Evolutionary conservation across 2,113 vertebrate genomes (phyloP).

Genomic region (Cettia cetti): DNA sequence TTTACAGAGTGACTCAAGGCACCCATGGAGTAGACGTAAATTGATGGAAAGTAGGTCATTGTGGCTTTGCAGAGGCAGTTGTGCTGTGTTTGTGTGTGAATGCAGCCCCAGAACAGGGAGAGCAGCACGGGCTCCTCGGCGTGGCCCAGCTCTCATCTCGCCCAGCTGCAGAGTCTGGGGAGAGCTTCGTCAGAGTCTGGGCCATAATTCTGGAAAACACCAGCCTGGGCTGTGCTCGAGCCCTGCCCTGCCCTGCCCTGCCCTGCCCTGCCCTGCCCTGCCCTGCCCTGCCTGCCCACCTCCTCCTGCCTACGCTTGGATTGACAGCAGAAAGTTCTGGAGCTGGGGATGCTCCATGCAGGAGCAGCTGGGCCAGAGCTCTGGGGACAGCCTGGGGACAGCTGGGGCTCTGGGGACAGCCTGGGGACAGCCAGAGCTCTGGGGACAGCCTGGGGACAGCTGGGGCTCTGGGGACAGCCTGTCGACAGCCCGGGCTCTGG

Average conservation of each 20-base stretch:
- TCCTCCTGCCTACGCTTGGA: rapidly evolving
- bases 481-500: no score
- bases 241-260: no score
- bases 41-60: slow-evolving; percentile 55
- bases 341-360: not conserved
- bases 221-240: not conserved
- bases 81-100: not conserved
- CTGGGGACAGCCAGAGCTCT: no score
- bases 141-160: not conserved
- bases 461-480: not conserved
- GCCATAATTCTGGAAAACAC: not conserved
- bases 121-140: not conserved
- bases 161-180: not conserved
- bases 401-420: not conserved
- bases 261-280: no score
- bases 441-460: not conserved
- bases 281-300: not conserved
- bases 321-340: rapidly evolving
- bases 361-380: no score
- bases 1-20: slow-evolving; percentile 40
- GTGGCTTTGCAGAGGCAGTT: not conserved
- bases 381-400: no score
- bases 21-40: not conserved
- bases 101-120: not conserved
- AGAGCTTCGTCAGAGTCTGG: not conserved